Percentiles rank a stretch among this genome's conserved stretches.
Evolutionary conservation across 2,797 vertebrate genomes (phyloP).

Genomic region (Anguilla anguilla): DNA sequence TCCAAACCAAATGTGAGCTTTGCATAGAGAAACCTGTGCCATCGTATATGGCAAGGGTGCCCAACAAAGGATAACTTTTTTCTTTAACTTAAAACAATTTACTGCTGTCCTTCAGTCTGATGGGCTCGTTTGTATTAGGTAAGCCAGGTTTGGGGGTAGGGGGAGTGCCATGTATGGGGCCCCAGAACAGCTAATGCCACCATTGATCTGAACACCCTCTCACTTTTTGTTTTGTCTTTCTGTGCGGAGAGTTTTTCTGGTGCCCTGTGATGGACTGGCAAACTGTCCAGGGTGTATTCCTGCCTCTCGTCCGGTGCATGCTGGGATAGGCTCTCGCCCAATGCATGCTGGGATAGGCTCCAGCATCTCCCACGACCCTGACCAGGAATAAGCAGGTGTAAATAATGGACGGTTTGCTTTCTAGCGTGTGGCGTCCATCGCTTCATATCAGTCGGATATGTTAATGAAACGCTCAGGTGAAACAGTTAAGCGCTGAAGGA

Average conservation of each 20-base stretch:
- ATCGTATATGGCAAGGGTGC: background rate
- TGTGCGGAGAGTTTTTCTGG: background rate
- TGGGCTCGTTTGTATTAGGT: background rate
- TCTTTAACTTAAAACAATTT: background rate
- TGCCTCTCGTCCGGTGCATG: too few species aligned
- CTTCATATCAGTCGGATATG: background rate
- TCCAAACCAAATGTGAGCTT: background rate
- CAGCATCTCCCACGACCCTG: too few species aligned
- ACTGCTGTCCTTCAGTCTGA: background rate
- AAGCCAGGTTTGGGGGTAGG: background rate
- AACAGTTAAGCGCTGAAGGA: background rate
- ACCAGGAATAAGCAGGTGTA: too few species aligned
- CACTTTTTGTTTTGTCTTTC: too few species aligned
- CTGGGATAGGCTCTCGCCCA: too few species aligned
- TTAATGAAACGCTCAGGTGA: background rate
- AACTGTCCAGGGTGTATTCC: too few species aligned
- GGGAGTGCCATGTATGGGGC: background rate
- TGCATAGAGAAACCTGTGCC: background rate
- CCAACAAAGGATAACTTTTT: background rate
- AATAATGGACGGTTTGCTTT: background rate
- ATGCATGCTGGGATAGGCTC: too few species aligned
- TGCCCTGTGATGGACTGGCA: background rate
- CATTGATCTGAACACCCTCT: background rate
- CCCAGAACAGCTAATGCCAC: background rate
- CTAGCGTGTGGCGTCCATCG: background rate